A percentile compares a stretch with the other conserved stretches of the same genome.
These are phyloP conservation scores for Fulica atra DNA, from an alignment of 2,113 vertebrate genomes.

Conservation along the genomic window DNA sequence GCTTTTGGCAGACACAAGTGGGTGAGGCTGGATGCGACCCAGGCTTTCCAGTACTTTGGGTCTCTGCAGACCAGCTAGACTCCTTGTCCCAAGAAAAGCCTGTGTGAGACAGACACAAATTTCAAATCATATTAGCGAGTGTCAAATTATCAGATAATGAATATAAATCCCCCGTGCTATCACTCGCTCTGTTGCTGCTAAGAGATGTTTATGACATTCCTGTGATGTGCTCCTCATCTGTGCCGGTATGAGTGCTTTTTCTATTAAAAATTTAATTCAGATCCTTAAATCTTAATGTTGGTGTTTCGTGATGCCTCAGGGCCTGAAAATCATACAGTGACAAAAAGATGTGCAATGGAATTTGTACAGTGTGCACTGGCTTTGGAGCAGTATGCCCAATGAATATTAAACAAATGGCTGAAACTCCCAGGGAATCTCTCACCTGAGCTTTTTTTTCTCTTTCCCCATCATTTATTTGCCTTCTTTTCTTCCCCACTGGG, in stretches of 20 bases:
- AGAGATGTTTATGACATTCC: not conserved
- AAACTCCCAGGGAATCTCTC: not conserved
- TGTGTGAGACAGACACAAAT: not conserved
- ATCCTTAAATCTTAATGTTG: not conserved
- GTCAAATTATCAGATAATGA: not conserved
- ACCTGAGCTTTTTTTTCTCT: not conserved
- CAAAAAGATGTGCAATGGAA: not conserved
- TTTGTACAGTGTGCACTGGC: not conserved
- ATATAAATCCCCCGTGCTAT: not conserved
- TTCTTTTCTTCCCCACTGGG: fast-evolving
- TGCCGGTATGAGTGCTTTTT: not conserved
- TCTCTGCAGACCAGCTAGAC: not conserved
- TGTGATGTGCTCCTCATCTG: not conserved
- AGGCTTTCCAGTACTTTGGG: not conserved
- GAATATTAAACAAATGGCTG: constrained; percentile 2
- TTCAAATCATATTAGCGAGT: not conserved
- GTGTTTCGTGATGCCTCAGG: not conserved
- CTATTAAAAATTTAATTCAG: not conserved
- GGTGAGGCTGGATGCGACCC: not conserved
- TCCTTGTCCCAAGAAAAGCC: not conserved
- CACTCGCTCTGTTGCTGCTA: not conserved
- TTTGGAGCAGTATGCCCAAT: not conserved
- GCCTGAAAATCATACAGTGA: not conserved
- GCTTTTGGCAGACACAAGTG: fast-evolving
- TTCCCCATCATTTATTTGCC: not conserved